Conservation (phyloP, 1,140 invertebrate genomes). For the Semibalanus balanoides region DNA sequence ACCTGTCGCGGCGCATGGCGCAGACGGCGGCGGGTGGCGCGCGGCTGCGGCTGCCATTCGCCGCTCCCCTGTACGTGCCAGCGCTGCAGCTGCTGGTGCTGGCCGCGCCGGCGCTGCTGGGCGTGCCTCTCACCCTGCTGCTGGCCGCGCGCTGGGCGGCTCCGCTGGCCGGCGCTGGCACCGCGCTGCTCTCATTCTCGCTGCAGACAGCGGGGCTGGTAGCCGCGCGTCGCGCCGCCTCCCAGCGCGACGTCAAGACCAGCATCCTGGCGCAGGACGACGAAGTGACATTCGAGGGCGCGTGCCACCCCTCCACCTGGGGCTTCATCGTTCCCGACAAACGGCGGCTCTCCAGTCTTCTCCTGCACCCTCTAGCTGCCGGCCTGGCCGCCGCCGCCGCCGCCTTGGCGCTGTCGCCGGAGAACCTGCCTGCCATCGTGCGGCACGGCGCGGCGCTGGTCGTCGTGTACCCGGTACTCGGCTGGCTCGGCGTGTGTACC, state of each 20-base stretch:
- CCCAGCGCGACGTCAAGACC: not conserved
- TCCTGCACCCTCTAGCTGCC: slow-evolving; percentile 27
- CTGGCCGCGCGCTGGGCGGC: not conserved
- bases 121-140: not conserved
- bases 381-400: slow-evolving; percentile 24
- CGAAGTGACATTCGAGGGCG: not conserved
- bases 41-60: not conserved
- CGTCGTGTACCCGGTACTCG: slow-evolving; percentile 26
- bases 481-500: slow-evolving; percentile 30
- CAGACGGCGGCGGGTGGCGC: not conserved
- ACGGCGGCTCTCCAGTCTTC: slow-evolving; percentile 26
- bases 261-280: slow-evolving; percentile 6
- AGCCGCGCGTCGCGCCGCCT: too few species aligned
- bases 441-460: slow-evolving; percentile 24
- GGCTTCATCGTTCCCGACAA: slow-evolving; percentile 29
- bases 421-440: slow-evolving; percentile 24
- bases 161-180: not conserved
- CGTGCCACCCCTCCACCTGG: slow-evolving; percentile 23
- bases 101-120: not conserved
- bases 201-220: not conserved
- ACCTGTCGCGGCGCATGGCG: not conserved
- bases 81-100: not conserved
- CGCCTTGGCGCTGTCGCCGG: slow-evolving; percentile 25
- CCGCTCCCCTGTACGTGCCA: not conserved
- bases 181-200: not conserved